phyloP scores from a whole-genome alignment of 2,113 vertebrate species.

The Raja brachyura region DNA sequence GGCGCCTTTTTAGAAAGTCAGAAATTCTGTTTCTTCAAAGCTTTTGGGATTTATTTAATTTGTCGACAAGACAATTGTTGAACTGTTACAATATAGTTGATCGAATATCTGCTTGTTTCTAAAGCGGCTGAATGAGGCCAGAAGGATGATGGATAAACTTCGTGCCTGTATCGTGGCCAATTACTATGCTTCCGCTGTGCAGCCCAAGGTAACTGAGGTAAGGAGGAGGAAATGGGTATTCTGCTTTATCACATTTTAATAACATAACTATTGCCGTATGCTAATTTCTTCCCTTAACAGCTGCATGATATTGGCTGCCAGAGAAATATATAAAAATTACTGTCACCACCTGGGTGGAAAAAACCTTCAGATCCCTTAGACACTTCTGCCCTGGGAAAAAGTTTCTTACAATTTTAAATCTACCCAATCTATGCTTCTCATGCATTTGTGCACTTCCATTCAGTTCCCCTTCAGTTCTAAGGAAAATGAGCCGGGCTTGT shows the following conservation, averaged over 20 bases:
- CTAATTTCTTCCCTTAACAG: not conserved
- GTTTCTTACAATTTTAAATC: too few relatives aligned
- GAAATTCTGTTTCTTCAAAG: not conserved
- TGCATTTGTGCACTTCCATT: too few relatives aligned
- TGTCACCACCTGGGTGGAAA: too few relatives aligned
- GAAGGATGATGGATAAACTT: conserved; percentile 98
- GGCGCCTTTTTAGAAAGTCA: too few relatives aligned
- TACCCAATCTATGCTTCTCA: too few relatives aligned
- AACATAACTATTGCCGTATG: not conserved
- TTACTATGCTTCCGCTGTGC: conserved; percentile 85
- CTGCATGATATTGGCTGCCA: not conserved
- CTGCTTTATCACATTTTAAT: not conserved
- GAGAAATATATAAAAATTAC: not conserved
- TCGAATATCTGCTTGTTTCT: conserved; percentile 31
- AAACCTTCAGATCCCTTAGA: too few relatives aligned
- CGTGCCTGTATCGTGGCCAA: conserved; percentile 96
- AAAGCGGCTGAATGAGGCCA: conserved; percentile 88
- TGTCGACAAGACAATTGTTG: not conserved
- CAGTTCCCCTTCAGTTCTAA: too few relatives aligned
- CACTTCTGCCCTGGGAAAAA: too few relatives aligned
- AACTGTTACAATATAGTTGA: not conserved
- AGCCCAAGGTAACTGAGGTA: conserved; percentile 83
- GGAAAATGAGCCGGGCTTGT: too few relatives aligned
- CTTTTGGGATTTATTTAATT: not conserved
- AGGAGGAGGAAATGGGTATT: conserved; percentile 38